phyloP scores from a whole-genome alignment of 37 sponge, comb jelly and placozoan genomes.

The Halichondria panicea region DNA sequence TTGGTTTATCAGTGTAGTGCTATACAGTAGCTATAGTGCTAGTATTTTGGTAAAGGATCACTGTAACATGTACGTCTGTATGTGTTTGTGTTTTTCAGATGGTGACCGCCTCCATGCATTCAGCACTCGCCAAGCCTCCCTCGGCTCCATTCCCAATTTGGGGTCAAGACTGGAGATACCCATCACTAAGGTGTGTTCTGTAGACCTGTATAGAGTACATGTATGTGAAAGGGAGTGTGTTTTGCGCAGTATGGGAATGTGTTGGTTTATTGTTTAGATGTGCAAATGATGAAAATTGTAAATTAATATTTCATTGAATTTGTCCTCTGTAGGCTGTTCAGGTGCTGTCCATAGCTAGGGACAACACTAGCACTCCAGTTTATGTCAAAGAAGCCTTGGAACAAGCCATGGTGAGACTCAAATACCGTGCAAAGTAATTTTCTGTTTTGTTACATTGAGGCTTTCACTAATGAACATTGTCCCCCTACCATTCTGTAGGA shows the following conservation, averaged over 20 bases:
- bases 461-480: not conserved
- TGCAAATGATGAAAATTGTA: too few species aligned
- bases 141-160: not conserved
- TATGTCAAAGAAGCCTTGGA: conserved; percentile 40
- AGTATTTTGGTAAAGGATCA: too few species aligned
- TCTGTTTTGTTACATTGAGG: not conserved
- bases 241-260: too few species aligned
- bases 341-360: conserved; percentile 22
- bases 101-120: not conserved
- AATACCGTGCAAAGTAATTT: not conserved
- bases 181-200: not conserved
- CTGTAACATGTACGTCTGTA: too few species aligned
- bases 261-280: too few species aligned
- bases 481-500: conserved; percentile 26
- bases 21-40: too few species aligned
- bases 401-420: conserved; percentile 20
- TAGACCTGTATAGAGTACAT: not conserved
- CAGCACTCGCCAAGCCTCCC: not conserved
- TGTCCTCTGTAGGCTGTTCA: conserved; percentile 19
- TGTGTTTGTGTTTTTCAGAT: too few species aligned
- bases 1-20: too few species aligned
- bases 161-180: not conserved
- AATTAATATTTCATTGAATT: not conserved
- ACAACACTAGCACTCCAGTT: conserved; percentile 13
- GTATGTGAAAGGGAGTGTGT: too few species aligned